phyloP scores from a whole-genome alignment of 2,888 invertebrate genomes.

The Leptopilina drosophilae region DNA sequence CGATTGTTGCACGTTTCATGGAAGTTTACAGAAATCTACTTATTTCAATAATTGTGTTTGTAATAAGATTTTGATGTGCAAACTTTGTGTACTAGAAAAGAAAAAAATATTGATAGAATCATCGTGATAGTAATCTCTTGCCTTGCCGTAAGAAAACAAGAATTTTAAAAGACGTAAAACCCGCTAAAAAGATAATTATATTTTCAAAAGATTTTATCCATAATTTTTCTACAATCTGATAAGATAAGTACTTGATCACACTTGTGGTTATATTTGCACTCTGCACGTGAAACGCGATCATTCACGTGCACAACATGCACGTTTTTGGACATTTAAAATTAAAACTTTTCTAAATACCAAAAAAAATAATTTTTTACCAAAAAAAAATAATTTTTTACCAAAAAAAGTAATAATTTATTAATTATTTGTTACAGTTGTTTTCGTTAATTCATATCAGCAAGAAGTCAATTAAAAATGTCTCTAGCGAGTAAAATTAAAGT shows the following conservation, averaged over 20 bases:
- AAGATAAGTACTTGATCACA: conserved; percentile 15
- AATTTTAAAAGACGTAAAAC: not conserved
- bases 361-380: too few relatives aligned
- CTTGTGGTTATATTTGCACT: not conserved
- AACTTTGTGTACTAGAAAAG: not conserved
- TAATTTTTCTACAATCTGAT: conserved; percentile 14
- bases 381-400: not conserved
- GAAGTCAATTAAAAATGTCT: conserved; percentile 1
- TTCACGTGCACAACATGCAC: conserved; percentile 10
- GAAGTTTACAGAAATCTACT: too few relatives aligned
- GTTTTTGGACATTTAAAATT: not conserved
- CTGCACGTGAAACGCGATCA: conserved; percentile 27
- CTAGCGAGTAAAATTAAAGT: conserved; percentile 40
- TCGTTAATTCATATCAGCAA: not conserved
- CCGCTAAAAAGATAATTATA: not conserved
- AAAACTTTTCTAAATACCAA: too few relatives aligned
- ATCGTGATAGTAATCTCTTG: not conserved
- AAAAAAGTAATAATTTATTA: not conserved
- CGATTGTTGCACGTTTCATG: too few relatives aligned
- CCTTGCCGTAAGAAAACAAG: not conserved
- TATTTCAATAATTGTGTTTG: not conserved
- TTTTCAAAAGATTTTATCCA: conserved; percentile 7
- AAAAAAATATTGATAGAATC: not conserved
- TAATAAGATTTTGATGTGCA: not conserved
- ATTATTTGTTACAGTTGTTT: conserved; percentile 20